Conservation (phyloP, 2,888 invertebrate genomes). For the Ennomos erosarius region DNA sequence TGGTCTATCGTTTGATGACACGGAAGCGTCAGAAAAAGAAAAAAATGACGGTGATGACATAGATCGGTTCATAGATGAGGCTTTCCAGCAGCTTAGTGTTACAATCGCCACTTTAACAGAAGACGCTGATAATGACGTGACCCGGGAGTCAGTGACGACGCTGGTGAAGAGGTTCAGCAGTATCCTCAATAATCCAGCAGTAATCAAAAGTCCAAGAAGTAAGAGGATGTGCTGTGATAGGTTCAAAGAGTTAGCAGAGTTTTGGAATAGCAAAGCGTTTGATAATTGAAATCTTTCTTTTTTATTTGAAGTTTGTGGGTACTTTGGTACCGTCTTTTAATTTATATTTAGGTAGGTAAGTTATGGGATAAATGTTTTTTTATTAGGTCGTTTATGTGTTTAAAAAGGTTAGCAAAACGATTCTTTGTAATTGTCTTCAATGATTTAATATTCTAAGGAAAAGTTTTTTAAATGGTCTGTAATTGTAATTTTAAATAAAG, state of each 20-base stretch:
- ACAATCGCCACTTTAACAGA: constrained; percentile 53
- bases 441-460: neutral
- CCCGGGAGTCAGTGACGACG: constrained; percentile 67
- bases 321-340: constrained; percentile 13
- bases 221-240: constrained; percentile 62
- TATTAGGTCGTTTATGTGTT: neutral
- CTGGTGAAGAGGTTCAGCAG: constrained; percentile 70
- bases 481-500: no score
- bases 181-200: constrained; percentile 58
- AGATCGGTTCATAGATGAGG: constrained; percentile 72
- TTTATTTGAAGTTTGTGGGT: constrained; percentile 6
- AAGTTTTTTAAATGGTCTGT: neutral
- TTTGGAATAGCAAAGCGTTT: constrained; percentile 63
- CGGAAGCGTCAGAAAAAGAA: constrained; percentile 40
- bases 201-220: constrained; percentile 60
- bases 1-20: constrained; percentile 73
- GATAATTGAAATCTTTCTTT: constrained; percentile 32
- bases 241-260: constrained; percentile 71
- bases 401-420: constrained; percentile 1
- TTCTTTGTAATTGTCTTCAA: neutral
- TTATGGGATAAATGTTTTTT: neutral
- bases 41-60: constrained; percentile 58
- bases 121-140: constrained; percentile 47
- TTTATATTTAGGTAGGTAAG: constrained; percentile 5
- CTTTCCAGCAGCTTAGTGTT: constrained; percentile 65